phyloP scores from a whole-genome alignment of 2,113 vertebrate species.

The Oriolus oriolus region DNA sequence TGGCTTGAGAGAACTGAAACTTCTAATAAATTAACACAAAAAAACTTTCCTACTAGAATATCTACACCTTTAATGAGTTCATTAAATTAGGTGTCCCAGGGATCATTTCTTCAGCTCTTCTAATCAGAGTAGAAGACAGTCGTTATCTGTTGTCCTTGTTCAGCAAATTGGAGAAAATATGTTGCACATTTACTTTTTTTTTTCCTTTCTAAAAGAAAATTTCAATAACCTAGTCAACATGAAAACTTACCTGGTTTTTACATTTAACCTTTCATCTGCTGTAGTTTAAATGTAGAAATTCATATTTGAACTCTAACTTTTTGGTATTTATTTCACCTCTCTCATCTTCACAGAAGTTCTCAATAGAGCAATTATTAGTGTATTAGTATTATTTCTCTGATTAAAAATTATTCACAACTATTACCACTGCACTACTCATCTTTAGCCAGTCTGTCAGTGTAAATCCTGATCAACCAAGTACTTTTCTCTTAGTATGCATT shows the following conservation, averaged over 20 bases:
- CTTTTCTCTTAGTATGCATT: neutral
- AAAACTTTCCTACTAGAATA: neutral
- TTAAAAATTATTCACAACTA: neutral
- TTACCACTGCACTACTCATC: neutral
- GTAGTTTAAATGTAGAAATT: neutral
- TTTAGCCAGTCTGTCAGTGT: neutral
- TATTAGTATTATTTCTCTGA: neutral
- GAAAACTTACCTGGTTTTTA: neutral
- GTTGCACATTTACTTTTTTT: neutral
- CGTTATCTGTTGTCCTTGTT: neutral
- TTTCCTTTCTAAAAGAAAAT: neutral
- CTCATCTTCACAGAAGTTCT: neutral
- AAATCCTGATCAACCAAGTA: neutral
- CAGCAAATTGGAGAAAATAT: neutral
- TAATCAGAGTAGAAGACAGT: neutral
- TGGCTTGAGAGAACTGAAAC: neutral
- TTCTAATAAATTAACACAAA: neutral
- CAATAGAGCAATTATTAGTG: neutral
- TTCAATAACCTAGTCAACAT: neutral
- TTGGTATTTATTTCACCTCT: neutral
- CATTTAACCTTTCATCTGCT: neutral
- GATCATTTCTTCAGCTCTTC: neutral
- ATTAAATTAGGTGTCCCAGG: neutral
- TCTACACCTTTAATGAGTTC: neutral
- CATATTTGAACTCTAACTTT: neutral